A percentile compares a stretch with the other conserved stretches of the same genome.
Conservation (phyloP, 2,888 invertebrate species). For the Agrotis puta region DNA sequence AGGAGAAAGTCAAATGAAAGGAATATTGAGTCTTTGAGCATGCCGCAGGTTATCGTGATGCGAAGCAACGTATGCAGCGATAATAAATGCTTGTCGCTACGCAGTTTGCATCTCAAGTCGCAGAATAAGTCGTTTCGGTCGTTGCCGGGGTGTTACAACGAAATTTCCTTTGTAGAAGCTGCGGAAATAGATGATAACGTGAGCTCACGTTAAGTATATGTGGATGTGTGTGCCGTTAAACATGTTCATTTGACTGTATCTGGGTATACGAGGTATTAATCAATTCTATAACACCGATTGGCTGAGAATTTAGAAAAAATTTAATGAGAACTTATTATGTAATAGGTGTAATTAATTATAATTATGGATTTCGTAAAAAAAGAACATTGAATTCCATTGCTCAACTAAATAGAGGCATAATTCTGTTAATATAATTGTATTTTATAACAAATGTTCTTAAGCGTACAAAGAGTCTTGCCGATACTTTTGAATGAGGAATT, state of each 20-base stretch:
- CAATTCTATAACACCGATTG: not conserved
- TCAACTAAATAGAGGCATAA: no score
- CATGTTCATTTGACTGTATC: slow-evolving; percentile 4
- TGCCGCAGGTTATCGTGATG: not conserved
- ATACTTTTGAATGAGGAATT: no score
- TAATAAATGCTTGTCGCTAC: no score
- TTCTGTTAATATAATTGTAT: no score
- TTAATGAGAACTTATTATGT: not conserved
- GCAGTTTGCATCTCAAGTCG: not conserved
- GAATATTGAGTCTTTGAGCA: not conserved
- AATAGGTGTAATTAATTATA: no score
- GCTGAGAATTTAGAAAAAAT: not conserved
- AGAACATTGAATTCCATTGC: no score
- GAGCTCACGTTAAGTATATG: not conserved
- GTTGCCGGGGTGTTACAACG: not conserved
- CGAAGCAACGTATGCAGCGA: not conserved
- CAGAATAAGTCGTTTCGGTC: no score
- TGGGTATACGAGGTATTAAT: not conserved
- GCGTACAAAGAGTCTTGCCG: no score
- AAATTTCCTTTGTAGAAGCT: slow-evolving; percentile 21
- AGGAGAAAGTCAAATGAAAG: not conserved
- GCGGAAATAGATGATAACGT: slow-evolving; percentile 9
- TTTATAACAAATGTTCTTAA: no score
- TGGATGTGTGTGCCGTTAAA: slow-evolving; percentile 5
- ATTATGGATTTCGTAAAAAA: no score